Evolutionary conservation across 2,797 vertebrate genomes (phyloP), one percentile per base, ranked within the genome.

Genomic region (Ataeniobius toweri): DNA sequence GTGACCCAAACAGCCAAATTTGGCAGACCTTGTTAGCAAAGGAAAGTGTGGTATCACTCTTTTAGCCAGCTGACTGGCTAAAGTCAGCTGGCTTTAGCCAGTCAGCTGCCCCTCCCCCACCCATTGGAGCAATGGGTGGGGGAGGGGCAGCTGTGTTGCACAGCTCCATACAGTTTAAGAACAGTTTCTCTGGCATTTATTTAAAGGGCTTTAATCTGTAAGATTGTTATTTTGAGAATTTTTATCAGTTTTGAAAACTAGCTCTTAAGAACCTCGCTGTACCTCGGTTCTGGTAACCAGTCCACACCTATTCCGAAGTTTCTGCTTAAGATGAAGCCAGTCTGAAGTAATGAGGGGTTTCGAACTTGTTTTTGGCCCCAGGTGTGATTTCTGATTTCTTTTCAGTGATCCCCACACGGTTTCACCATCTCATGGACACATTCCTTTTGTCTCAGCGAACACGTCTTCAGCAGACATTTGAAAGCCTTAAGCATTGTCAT

Each of bases 401-500:
- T 65, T 50, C 26, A 58, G 39, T 87, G 84, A 91, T 86, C 89
- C 44, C 89, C 86, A 85, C 87, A 85, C 89, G 87, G 89, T 92
- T 88, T 69, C 12, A 3, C 91, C 89, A 71, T 16, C 72, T 80
- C 79, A 81, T 18, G 89, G 91, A 92, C 90, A 63, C 78, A 78
- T 91, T 91, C 87, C 81, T 90, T 53, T 93, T 92, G 91, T 94
- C 94, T 95, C 94, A 95, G 94, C 89, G 94, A 95, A 92, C 92
- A 89, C 92, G 88, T 89, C 83, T 88, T 95, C 94, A 94, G 94
- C 94, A 94, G 86, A 94, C 90, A 13, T 48, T 26, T 92, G 87
- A 94, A 96, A 95, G 95, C 95, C 95, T 96, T 96, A 96, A 96
- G 89, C 91, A 89, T 89, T 91, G 87, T 93, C 93, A 91, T 83